Base-by-base conservation (phyloP, 1,140 invertebrate species). In the Pinna nobilis region DNA sequence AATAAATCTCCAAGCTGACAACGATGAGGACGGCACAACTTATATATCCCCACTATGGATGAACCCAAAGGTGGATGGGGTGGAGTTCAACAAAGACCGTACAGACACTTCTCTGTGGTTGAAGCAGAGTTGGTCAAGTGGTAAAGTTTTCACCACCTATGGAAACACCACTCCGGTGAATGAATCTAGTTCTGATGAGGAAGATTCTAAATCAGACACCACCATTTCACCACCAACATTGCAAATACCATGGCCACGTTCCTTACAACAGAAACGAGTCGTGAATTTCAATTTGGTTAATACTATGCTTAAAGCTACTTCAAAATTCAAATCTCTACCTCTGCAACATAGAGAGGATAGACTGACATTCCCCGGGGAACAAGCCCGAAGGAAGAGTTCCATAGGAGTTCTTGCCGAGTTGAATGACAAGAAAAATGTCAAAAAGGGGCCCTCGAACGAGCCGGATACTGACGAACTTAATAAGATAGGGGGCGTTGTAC, bases 1-100 rank as follows among this genome's bases (percentile, higher is more conserved):
- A 11, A 63, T 63, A 37, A 63, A 63, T 23, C 59, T 63, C 20
- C 59, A 63, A 15, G 59, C 35, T 1, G 59, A 63, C 55, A 59
- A 59, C 32, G 59, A 63, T 35, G 59, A 63, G 3, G 59, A 63
- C n/a, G 59, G 59, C 2, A 63, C 59, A 5, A 18, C 20, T 5
- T 20, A 25, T 5, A 32, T 35, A 18, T 63, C 59, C 25, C 59
- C 35, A 5, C n/a, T 44, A 23, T 63, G 59, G 59, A 39, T 63
- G n/a, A 63, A 63, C 25, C 59, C 59, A 15, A 32, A 35, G 2
- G 35, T 63, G 25, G 59, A 63, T 18, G 59, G 59, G 25, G n/a
- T 11, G 9, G n/a, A 35, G 39, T 37, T 63, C 18, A 63, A 53
- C 51, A 20, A 15, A 11, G 35, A 63, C 7, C 37, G 23, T 6